Percentiles rank a stretch among this genome's conserved stretches.
Evolutionary conservation across 2,113 vertebrate genomes (phyloP).

Genomic region (Apteryx mantelli): DNA sequence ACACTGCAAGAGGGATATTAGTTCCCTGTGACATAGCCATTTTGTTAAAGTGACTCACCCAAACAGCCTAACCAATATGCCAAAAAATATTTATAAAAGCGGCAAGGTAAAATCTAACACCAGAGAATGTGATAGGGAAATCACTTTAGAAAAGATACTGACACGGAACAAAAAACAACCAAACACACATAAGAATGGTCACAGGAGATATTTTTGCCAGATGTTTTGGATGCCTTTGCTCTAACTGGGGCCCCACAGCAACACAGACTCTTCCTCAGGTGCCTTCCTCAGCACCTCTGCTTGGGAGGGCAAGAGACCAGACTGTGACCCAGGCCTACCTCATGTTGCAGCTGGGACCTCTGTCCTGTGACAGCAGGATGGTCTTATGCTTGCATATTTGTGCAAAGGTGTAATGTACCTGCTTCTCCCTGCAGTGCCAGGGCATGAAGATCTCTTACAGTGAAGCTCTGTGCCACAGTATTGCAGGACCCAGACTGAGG

Average conservation of each 20-base stretch:
- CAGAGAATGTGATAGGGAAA: neutral
- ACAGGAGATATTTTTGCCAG: neutral
- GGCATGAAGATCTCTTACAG: neutral
- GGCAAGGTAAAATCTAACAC: neutral
- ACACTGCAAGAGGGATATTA: neutral
- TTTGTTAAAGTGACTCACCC: neutral
- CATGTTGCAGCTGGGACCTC: neutral
- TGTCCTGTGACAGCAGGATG: neutral
- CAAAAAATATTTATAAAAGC: neutral
- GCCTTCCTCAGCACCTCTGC: neutral
- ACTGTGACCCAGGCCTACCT: neutral
- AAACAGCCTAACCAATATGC: neutral
- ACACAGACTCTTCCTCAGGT: neutral
- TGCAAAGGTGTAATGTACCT: neutral
- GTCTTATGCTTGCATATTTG: neutral
- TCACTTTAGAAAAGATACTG: neutral
- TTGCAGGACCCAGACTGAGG: neutral
- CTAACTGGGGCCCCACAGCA: neutral
- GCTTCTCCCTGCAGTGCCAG: neutral
- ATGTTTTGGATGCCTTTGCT: neutral
- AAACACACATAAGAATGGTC: neutral
- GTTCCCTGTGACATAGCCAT: neutral
- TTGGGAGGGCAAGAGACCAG: conserved; percentile 13
- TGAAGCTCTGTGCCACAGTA: fast-evolving
- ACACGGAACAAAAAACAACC: neutral